Evolutionary conservation across 2,113 vertebrate genomes (phyloP), one percentile per base, ranked within the genome.

Genomic region (Okapia johnstoni): DNA sequence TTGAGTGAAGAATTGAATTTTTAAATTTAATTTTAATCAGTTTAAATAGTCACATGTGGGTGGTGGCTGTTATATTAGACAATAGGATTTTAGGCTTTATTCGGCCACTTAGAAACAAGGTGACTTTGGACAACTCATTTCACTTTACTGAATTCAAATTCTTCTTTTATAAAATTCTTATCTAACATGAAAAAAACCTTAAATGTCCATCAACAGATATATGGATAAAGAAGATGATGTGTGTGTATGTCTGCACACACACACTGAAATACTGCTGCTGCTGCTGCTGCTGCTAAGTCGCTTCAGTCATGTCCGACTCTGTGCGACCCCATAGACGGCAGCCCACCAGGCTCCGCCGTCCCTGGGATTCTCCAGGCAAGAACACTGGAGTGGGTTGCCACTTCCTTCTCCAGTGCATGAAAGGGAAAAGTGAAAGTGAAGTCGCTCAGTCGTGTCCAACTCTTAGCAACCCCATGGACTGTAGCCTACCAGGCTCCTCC

Each of bases 101-200:
- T 94, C 0, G 66, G 23, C 14, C 36, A 33, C 40, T 87, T 84
- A 70, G 40, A 50, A 93, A 12, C 58, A 79, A 50, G 26, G 11
- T 60, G 33, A 86, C 80, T 73, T 89, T 50, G 60, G 58, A 48
- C 52, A 94, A 61, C 19, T 90, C 70, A 76, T 1, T 85, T 58
- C 58, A 66, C 43, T 84, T 81, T 93, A 60, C 57, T 93, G 90
- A 84, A 88, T 57, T 97, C 86, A 93, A 14, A 46, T 96, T 77
- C 61, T 33, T 25, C 25, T 85, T 79, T 85, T 76, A 73, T 83
- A 83, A 95, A 58, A 52, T 80, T 80, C 77, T n/a, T 52, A 52
- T 33, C 17, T 80, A 80, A 52, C 48, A 13, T 52, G 77, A 48
- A 80, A 80, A 80, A 50, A 80, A 52, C 77, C 30, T 73, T 80